Evolutionary conservation across 2,113 vertebrate species (phyloP), one percentile per base, ranked within the genome.

Genomic region (Scopus umbretta): DNA sequence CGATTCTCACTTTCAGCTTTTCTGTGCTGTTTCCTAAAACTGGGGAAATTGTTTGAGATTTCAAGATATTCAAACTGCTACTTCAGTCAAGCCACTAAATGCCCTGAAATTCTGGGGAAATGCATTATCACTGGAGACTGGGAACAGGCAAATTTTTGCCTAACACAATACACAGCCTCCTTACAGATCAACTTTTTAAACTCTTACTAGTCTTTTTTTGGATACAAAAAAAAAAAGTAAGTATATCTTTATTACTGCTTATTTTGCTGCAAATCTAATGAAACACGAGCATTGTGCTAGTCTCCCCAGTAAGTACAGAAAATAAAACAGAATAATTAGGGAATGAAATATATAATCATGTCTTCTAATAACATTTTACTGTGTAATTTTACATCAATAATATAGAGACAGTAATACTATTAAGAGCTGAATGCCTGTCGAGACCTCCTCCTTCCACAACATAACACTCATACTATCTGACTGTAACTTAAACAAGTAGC

Each of bases 291-390:
- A 92, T 67, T 79, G 76, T 80, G 75, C 40, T 58, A 53, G 78
- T 50, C 21, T 92, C 50, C 68, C 36, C 61, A 85, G 16, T n/a
- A 67, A 34, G 55, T 72, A 96, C 55, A 73, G 27, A 86, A 91
- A 84, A 73, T 2, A 59, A 47, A 73, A 84, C 8, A 66, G 76
- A 96, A 94, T 72, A 97, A 94, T 71, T 66, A 88, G 55, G 20
- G 30, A 85, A 95, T 92, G 47, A 94, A 94, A 97, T 91, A 95
- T 74, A 32, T 38, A 7, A 58, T 55, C 85, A 92, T 86, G 81
- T 93, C 93, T 98, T 93, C 97, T 97, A 97, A 96, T 95, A 90
- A 93, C 66, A 87, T 96, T 76, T 98, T 94, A 94, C 89, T 96
- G 94, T 95, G 49, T 92, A 94, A 78, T 96, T 80, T 80, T 73